These are phyloP conservation scores for Autographa pulchrina DNA, from an alignment of 2,888 invertebrate genomes.

Conservation along the genomic window DNA sequence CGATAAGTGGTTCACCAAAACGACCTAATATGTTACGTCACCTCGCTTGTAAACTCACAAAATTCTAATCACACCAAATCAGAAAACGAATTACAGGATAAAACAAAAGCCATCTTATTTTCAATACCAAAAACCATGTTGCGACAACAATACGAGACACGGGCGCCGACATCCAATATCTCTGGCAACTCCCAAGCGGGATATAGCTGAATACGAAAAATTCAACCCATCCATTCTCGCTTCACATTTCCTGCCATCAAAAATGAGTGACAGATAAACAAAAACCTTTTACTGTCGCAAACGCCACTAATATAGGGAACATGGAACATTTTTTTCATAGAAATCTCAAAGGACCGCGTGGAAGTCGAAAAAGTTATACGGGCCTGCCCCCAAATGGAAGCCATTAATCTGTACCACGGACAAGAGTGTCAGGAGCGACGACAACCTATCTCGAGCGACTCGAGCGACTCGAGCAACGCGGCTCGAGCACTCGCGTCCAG, in stretches of 20 bases:
- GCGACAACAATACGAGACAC: slow-evolving; percentile 19
- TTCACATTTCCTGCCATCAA: slow-evolving; percentile 38
- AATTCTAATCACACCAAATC: slow-evolving; percentile 7
- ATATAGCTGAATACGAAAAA: slow-evolving; percentile 30
- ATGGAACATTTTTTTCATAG: slow-evolving; percentile 43
- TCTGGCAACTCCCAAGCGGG: slow-evolving; percentile 34
- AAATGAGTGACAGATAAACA: slow-evolving; percentile 57
- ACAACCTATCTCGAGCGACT: slow-evolving; percentile 58
- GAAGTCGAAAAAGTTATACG: slow-evolving; percentile 57
- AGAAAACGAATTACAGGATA: slow-evolving; percentile 23
- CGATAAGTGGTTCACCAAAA: too few relatives aligned
- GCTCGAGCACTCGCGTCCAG: slow-evolving; percentile 11
- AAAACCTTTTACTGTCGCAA: slow-evolving; percentile 57
- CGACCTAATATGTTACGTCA: neutral
- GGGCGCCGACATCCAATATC: slow-evolving; percentile 41
- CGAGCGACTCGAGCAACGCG: too few relatives aligned
- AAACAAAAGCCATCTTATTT: slow-evolving; percentile 27
- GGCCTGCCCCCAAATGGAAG: slow-evolving; percentile 49
- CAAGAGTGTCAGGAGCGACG: slow-evolving; percentile 60
- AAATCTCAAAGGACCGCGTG: slow-evolving; percentile 54
- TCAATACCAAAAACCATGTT: slow-evolving; percentile 21
- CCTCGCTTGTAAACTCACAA: neutral
- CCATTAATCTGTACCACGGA: slow-evolving; percentile 61
- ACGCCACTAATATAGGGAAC: slow-evolving; percentile 49
- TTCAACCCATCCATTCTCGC: slow-evolving; percentile 28